Evolutionary conservation across 30 jellyfish, hydroid and myxozoan genomes (phyloP).

Genomic region (Clytia hemisphaerica): DNA sequence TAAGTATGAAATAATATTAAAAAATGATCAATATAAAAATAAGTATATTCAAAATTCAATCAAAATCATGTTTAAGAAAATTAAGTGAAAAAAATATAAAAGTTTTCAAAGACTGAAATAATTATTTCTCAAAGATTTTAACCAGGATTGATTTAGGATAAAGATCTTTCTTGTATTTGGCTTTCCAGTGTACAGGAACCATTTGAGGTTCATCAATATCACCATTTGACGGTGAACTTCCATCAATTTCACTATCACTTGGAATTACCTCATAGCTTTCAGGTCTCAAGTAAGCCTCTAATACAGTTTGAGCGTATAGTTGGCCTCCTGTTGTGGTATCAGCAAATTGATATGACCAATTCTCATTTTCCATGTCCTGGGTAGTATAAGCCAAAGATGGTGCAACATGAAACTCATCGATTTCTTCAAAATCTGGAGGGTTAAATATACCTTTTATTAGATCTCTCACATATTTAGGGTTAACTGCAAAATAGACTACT

Average conservation of each 20-base stretch:
- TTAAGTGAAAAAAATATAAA: too few relatives aligned
- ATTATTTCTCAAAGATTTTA: constrained; percentile 22
- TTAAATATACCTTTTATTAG: constrained; percentile 11
- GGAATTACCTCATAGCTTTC: constrained; percentile 1
- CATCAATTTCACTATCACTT: background rate
- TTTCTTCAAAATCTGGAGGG: constrained; percentile 9
- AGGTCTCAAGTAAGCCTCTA: constrained; percentile 37
- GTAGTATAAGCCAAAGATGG: constrained; percentile 39
- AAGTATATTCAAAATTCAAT: too few relatives aligned
- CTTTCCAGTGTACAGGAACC: constrained; percentile 17
- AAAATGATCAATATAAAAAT: too few relatives aligned
- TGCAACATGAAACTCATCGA: constrained; percentile 30
- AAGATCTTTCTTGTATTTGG: constrained; percentile 7
- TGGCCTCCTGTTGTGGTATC: constrained; percentile 13
- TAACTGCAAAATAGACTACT: constrained; percentile 30
- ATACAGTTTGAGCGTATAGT: constrained; percentile 33
- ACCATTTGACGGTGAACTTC: background rate
- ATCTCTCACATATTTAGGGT: constrained; percentile 5
- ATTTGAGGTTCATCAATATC: too few relatives aligned
- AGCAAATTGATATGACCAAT: constrained; percentile 39
- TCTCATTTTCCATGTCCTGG: constrained; percentile 36
- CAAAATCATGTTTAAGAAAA: too few relatives aligned
- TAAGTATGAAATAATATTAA: too few relatives aligned
- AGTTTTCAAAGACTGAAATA: too few relatives aligned
- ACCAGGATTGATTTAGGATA: constrained; percentile 26